Percentiles rank a stretch among this genome's conserved stretches.
Conservation (phyloP, 2,888 invertebrate species). For the Cephus rjabovi region DNA sequence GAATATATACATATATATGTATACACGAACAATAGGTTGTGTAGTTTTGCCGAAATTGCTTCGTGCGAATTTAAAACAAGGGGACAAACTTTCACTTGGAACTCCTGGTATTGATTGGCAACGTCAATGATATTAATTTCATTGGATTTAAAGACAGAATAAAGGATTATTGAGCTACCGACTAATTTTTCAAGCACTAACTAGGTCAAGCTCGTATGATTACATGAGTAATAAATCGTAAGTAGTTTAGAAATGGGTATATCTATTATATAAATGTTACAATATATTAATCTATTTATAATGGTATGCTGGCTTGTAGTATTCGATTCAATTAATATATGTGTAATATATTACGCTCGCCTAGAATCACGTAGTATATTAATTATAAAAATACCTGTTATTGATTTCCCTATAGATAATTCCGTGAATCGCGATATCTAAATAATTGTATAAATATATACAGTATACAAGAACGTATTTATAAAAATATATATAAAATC, state of each 20-base stretch:
- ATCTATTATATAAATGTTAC: neutral
- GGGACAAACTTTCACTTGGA: too few relatives aligned
- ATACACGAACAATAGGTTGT: too few relatives aligned
- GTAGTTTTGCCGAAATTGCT: neutral
- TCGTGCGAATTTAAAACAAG: too few relatives aligned
- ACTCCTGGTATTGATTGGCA: neutral
- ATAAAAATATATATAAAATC: slow-evolving; percentile 12
- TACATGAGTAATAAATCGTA: neutral
- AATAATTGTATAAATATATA: neutral
- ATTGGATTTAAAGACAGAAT: neutral
- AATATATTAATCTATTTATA: neutral
- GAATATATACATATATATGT: neutral
- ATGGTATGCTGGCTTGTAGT: neutral
- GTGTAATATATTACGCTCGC: neutral
- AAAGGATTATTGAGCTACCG: neutral
- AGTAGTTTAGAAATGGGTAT: neutral
- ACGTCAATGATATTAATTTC: neutral
- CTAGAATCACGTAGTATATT: neutral
- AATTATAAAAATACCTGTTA: slow-evolving; percentile 3
- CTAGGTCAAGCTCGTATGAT: neutral
- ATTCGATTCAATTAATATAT: neutral
- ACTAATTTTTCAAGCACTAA: neutral
- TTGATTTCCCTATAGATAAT: neutral
- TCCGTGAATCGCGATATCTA: neutral
- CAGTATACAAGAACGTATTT: neutral